Evolutionary conservation across 2,797 vertebrate species (phyloP).

Genomic region (Myioborus miniatus): DNA sequence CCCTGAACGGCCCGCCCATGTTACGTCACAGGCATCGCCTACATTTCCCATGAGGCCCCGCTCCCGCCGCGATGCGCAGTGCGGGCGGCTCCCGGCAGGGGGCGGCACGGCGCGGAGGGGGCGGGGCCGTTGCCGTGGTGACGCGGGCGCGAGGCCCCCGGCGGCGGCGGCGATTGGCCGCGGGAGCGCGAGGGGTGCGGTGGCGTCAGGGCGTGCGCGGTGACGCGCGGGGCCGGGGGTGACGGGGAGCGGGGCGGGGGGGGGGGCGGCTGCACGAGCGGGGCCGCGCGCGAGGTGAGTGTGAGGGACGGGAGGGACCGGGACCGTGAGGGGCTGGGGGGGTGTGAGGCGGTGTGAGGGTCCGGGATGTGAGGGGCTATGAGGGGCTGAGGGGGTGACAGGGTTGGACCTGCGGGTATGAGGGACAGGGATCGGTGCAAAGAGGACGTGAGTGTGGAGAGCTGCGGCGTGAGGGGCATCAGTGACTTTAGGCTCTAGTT

Average conservation of each 20-base stretch:
- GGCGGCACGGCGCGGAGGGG: background rate
- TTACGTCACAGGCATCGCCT: accelerated
- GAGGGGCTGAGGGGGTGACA: background rate
- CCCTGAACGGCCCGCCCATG: accelerated
- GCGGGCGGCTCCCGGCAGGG: background rate
- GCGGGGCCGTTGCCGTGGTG: slow-evolving; percentile 41
- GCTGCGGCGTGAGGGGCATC: background rate
- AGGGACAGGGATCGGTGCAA: background rate
- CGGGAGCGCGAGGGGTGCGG: background rate
- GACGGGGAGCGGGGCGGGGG: no score
- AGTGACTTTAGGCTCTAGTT: background rate
- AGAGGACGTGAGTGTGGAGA: background rate
- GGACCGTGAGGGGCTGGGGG: no score
- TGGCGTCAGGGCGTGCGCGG: slow-evolving; percentile 38
- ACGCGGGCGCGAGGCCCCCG: background rate
- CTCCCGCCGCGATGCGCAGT: background rate
- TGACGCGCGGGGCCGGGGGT: background rate
- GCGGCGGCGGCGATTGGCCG: background rate
- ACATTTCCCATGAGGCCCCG: background rate
- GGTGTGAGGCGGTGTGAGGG: no score
- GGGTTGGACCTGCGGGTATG: no score
- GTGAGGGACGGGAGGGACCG: background rate
- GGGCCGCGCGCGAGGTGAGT: background rate
- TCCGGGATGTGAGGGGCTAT: no score
- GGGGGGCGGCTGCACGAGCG: background rate